phyloP scores from a whole-genome alignment of 2,797 vertebrate species.

The Onychomys leucogaster region DNA sequence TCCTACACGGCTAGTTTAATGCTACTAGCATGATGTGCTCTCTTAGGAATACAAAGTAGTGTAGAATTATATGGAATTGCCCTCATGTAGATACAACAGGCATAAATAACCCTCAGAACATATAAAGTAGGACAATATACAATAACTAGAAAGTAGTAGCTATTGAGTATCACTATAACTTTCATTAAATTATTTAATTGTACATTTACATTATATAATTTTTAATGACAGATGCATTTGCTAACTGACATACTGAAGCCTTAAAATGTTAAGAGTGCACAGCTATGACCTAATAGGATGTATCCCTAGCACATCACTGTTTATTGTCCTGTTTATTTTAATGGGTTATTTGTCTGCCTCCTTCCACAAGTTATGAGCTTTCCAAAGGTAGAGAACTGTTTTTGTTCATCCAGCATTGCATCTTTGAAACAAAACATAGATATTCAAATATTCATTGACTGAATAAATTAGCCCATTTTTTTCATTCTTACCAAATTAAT shows the following conservation, averaged over 20 bases:
- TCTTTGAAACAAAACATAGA: not conserved
- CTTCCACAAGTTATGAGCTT: not conserved
- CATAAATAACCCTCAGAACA: not conserved
- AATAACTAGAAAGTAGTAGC: not conserved
- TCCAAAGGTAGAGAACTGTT: not conserved
- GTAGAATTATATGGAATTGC: not conserved
- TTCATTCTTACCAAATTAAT: slow-evolving; percentile 49
- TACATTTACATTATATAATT: not conserved
- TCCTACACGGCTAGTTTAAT: not conserved
- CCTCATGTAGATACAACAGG: not conserved
- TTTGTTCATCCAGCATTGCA: not conserved
- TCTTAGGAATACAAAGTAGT: not conserved
- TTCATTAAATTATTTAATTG: not conserved
- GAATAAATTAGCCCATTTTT: slow-evolving; percentile 10
- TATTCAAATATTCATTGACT: not conserved
- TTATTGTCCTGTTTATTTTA: not conserved
- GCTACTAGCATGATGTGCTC: not conserved
- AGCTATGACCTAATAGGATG: not conserved
- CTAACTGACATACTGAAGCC: not conserved
- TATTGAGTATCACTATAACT: not conserved
- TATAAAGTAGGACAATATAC: not conserved
- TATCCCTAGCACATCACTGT: not conserved
- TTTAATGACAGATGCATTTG: not conserved
- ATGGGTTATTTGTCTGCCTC: not conserved
- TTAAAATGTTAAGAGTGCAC: not conserved